Base-by-base conservation (phyloP, 2,113 vertebrate species). In the Nansenia antarctica region DNA sequence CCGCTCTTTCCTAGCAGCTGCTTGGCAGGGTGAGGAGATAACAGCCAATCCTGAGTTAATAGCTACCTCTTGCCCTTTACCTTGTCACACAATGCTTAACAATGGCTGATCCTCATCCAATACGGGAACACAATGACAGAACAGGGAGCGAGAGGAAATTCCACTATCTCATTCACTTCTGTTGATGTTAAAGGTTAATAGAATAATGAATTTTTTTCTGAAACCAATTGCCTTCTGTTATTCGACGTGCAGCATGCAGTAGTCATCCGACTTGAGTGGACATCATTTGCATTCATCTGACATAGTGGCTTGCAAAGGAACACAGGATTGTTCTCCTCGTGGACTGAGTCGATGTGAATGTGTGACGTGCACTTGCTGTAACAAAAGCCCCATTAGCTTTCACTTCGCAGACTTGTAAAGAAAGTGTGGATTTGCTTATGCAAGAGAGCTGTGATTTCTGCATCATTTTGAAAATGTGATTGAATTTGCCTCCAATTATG, bases 181-280 rank as follows among this genome's bases (percentile, higher is more conserved):
- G 29, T 39, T 2, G 20, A 37, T 63, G 85, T 59, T 49, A 86
- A 90, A 92, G 77, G 84, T 87, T 90, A 93, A 91, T 87, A 78
- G 73, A 70, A 80, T 87, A 89, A 91, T 86, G 74, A 87, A 89
- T 85, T 91, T 84, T 91, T 84, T 79, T 85, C 73, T 74, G 83
- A 89, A 91, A 89, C 82, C 87, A 90, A 85, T 69, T 53, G 80
- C 81, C 62, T 37, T 20, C 69, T 64, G 83, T 85, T 72, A 83
- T 85, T 47, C 42, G n/a, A 3, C 42, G 12, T 12, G 12, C 42
- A n/a, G 42, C 18, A 8, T 20, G 42, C 42, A 6, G 18, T n/a
- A 15, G n/a, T 20, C 5, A 47, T 20, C 8, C 42, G 88, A 87
- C 86, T 85, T 77, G 52, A 79, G 77, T 77, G 62, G 22, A 42